Base-by-base conservation (phyloP, 2,888 invertebrate species). In the Volucella inanis region DNA sequence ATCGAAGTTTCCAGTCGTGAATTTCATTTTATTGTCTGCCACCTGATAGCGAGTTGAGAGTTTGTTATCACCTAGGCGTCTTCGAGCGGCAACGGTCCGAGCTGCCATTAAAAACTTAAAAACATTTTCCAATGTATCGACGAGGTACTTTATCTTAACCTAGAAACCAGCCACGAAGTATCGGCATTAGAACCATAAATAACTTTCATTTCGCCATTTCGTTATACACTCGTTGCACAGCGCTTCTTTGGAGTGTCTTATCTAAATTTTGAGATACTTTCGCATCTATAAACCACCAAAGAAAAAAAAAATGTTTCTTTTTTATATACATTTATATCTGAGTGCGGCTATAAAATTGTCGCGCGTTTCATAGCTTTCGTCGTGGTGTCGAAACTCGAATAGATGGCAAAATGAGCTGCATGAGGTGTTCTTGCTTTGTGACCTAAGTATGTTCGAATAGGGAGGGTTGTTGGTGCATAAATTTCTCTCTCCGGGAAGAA, bases 261-360 rank as follows among this genome's bases (percentile, higher is more conserved):
- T 88, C 88, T 87, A 62, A 31, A 83, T 87, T 88, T 85, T 78
- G 80, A 88, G 87, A 87, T 85, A 81, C 87, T 81, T 76, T 55
- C 52, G 78, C 84, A 79, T 88, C 87, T 87, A 88, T 87, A 87
- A 87, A 87, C 75, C 68, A 52, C 31, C 14, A 70, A 64, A 38
- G 50, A 61, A 45, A 18, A 18, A 65, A 79, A 70, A 75, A 79
- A 76, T 0, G 3, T 4, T 0, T 4, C 50, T 54, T 6, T 87
- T 88, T 88, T 87, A 88, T 87, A 87, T 84, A 88, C 87, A 75
- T 85, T 87, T 59, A 57, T 61, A 74, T 76, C 68, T 59, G 55
- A 62, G 67, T 72, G 68, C 15, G 55, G 72, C 72, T 77, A 82
- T 86, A 86, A 86, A 86, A 86, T 70, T 82, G 77, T 70, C 77